Evolutionary conservation across 2,797 vertebrate genomes (phyloP).

Genomic region (Aulostomus chinensis): DNA sequence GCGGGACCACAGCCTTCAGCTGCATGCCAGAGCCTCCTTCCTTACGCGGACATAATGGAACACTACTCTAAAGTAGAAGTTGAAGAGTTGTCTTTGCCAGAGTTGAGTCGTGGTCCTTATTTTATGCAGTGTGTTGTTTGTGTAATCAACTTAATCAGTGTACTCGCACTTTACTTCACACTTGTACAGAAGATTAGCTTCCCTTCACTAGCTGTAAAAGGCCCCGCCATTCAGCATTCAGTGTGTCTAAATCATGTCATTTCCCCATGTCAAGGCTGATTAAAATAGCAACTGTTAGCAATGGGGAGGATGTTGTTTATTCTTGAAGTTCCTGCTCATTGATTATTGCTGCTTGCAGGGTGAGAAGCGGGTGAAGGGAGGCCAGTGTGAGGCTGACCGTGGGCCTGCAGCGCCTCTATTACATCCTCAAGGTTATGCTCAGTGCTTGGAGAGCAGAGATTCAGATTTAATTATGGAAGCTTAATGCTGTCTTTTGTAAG

Average conservation of each 20-base stretch:
- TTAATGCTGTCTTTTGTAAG: conserved; percentile 71
- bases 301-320: conserved; percentile 48
- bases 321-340: conserved; percentile 54
- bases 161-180: conserved; percentile 43
- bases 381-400: conserved; percentile 22
- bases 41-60: too few relatives aligned
- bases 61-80: too few relatives aligned
- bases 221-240: conserved; percentile 58
- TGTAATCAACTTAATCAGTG: conserved; percentile 70
- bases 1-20: too few relatives aligned
- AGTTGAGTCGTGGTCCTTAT: conserved; percentile 58
- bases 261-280: conserved; percentile 35
- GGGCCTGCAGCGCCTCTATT: too few relatives aligned
- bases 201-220: conserved; percentile 53
- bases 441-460: conserved; percentile 55
- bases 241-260: conserved; percentile 69
- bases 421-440: conserved; percentile 50
- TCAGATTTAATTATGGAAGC: conserved; percentile 74
- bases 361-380: conserved; percentile 25
- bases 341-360: conserved; percentile 52
- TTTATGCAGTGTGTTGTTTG: conserved; percentile 52
- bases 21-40: too few relatives aligned
- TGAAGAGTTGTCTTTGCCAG: conserved; percentile 56
- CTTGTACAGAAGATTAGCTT: conserved; percentile 64
- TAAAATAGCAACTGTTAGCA: conserved; percentile 44